A percentile compares a stretch with the other conserved stretches of the same genome.
Evolutionary conservation across 2,888 invertebrate species (phyloP).

Genomic region (Xylophagus ater): DNA sequence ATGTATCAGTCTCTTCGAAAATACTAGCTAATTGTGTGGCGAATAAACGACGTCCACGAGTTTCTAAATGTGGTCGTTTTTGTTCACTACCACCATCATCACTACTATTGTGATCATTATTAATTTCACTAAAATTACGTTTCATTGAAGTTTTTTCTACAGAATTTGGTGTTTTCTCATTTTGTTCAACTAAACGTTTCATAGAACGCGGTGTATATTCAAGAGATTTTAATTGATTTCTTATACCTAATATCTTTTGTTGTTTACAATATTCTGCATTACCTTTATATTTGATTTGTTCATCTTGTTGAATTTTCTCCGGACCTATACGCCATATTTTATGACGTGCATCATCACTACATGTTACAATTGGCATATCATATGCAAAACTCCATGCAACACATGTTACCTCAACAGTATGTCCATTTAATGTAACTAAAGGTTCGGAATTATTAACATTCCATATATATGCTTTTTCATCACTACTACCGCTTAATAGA

Average conservation of each 20-base stretch:
- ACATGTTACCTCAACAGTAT: conserved; percentile 76
- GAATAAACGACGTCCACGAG: conserved; percentile 41
- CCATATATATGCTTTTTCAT: conserved; percentile 81
- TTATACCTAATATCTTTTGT: conserved; percentile 4
- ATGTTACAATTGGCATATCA: conserved; percentile 58
- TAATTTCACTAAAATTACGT: conserved; percentile 33
- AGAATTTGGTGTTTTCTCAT: conserved; percentile 30
- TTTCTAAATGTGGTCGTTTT: conserved; percentile 40
- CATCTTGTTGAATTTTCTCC: conserved; percentile 36
- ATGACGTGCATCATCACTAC: conserved; percentile 72
- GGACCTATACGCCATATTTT: conserved; percentile 62
- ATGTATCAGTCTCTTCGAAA: conserved; percentile 15
- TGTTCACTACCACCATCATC: conserved; percentile 22
- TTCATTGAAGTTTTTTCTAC: conserved; percentile 30
- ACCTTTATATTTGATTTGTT: conserved; percentile 39
- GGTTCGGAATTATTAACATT: conserved; percentile 53
- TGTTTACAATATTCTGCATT: conserved; percentile 39
- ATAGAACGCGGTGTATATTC: conserved; percentile 44
- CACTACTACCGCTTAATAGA: conserved; percentile 79
- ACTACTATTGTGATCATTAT: conserved; percentile 25
- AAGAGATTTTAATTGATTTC: conserved; percentile 20
- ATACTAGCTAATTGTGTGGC: conserved; percentile 12
- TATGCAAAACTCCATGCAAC: conserved; percentile 60
- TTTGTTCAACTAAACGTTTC: conserved; percentile 39
- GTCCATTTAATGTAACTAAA: conserved; percentile 59